Conservation (phyloP, 2,113 vertebrate genomes). For the Periophthalmodon schlosseri region DNA sequence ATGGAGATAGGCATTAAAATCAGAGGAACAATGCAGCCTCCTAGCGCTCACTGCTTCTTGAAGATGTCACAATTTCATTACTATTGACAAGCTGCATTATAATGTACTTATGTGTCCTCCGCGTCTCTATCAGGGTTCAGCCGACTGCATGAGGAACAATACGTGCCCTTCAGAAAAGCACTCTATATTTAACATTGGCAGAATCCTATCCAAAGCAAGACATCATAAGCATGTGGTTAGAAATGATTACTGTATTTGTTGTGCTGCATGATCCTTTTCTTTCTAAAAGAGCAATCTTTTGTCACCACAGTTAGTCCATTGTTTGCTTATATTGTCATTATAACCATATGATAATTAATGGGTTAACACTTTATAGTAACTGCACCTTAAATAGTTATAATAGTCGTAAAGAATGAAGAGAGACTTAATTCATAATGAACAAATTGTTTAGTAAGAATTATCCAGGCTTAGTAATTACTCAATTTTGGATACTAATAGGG, state of each 20-base stretch:
- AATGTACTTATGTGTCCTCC: conserved; percentile 75
- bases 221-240: not conserved
- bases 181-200: conserved; percentile 29
- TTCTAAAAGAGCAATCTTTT: not conserved
- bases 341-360: not conserved
- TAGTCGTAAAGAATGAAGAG: too few species aligned
- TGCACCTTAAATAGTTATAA: too few species aligned
- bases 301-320: not conserved
- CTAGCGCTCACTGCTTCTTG: conserved; percentile 66
- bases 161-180: conserved; percentile 29
- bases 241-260: not conserved
- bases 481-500: too few species aligned
- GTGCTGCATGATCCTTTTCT: not conserved
- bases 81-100: conserved; percentile 82
- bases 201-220: not conserved
- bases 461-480: too few species aligned
- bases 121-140: conserved; percentile 55
- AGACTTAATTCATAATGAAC: too few species aligned
- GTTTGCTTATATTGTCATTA: not conserved
- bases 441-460: too few species aligned
- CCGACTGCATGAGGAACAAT: conserved; percentile 49
- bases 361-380: too few species aligned
- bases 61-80: conserved; percentile 76
- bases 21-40: conserved; percentile 61
- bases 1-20: conserved; percentile 82